Percentiles rank a stretch among this genome's conserved stretches.
These are phyloP conservation scores for Peucedramus taeniatus DNA, from an alignment of 2,113 vertebrate species.

Conservation along the genomic window DNA sequence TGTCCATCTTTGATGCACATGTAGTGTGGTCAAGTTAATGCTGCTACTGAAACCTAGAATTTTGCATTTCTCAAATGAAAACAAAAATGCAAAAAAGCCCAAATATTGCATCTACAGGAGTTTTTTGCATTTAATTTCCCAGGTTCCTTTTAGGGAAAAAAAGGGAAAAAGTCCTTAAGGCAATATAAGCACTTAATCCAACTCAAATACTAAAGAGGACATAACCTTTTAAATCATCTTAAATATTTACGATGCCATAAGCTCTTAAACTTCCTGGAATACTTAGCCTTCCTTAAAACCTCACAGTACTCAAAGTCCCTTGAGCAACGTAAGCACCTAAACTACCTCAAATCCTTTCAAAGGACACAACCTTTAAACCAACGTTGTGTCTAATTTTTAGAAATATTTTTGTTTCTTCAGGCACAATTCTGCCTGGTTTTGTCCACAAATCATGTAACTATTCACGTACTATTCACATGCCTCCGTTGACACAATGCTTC, in stretches of 20 bases:
- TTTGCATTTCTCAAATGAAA: neutral
- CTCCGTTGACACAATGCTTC: conserved; percentile 21
- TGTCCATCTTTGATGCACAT: neutral
- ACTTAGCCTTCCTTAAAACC: conserved; percentile 65
- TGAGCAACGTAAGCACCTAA: conserved; percentile 59
- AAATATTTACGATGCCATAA: conserved; percentile 72
- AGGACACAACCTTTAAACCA: conserved; percentile 66
- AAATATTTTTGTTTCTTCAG: conserved; percentile 44
- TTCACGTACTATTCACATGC: neutral
- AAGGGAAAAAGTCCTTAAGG: conserved; percentile 55
- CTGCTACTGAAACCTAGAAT: neutral
- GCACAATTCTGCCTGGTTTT: conserved; percentile 7
- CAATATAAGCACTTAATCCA: conserved; percentile 71
- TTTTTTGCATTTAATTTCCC: conserved; percentile 2
- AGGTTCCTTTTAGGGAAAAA: conserved; percentile 25
- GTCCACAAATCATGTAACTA: neutral
- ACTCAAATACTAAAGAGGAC: conserved; percentile 66
- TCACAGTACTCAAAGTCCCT: conserved; percentile 47
- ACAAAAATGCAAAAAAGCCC: neutral
- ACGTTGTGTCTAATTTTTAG: conserved; percentile 1
- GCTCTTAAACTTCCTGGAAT: conserved; percentile 70
- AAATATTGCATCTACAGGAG: neutral
- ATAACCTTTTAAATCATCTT: conserved; percentile 72
- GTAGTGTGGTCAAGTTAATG: neutral
- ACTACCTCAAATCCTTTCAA: conserved; percentile 63